Percentiles rank a stretch among this genome's conserved stretches.
Evolutionary conservation across 2,797 vertebrate species (phyloP).

Genomic region (Paguma larvata): DNA sequence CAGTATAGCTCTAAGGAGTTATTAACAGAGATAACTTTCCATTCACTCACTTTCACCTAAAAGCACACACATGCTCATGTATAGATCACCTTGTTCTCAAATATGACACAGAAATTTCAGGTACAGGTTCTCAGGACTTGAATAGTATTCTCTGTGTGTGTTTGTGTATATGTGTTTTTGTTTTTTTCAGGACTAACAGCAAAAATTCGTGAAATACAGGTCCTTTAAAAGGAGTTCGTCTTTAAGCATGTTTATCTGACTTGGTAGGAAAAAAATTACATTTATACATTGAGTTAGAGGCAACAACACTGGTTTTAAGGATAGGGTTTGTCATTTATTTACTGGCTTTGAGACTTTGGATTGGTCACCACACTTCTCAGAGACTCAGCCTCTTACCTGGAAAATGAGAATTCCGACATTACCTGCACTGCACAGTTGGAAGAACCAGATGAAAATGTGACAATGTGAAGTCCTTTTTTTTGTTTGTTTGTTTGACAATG

Average conservation of each 20-base stretch:
- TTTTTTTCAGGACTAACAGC: background rate
- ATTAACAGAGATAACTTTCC: background rate
- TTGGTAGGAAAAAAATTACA: background rate
- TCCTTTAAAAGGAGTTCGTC: background rate
- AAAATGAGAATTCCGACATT: background rate
- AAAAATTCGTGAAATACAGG: background rate
- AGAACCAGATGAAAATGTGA: background rate
- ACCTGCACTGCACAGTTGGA: background rate
- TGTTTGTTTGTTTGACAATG: background rate
- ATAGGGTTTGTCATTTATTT: background rate
- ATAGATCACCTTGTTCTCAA: background rate
- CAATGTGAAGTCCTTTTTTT: background rate
- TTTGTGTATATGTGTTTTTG: background rate
- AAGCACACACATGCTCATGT: background rate
- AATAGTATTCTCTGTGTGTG: background rate
- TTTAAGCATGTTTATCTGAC: background rate
- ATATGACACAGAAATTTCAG: background rate
- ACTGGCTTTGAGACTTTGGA: background rate
- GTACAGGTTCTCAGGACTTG: background rate
- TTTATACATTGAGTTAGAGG: background rate
- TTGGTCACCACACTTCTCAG: background rate
- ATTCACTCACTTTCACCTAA: background rate
- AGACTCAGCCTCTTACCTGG: background rate
- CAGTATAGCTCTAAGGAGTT: slow-evolving; percentile 49
- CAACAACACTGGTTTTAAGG: background rate